A percentile compares a stretch with the other conserved stretches of the same genome.
phyloP scores from a whole-genome alignment of 1,140 invertebrate genomes.

The Drosophila ananassae region DNA sequence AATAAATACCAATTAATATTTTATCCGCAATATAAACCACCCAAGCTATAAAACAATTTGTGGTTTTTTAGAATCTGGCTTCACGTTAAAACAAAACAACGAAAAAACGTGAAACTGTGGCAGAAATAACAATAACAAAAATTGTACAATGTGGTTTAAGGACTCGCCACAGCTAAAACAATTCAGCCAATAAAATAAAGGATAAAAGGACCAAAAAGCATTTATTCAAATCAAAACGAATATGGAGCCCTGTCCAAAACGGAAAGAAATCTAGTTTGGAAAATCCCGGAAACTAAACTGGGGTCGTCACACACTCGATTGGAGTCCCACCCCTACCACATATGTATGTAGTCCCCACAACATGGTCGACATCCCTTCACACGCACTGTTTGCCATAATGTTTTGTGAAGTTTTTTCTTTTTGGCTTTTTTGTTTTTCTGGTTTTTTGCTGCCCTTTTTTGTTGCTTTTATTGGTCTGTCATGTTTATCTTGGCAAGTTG shows the following conservation, averaged over 20 bases:
- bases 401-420: constrained; percentile 36
- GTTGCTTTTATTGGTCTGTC: constrained; percentile 66
- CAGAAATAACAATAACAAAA: constrained; percentile 41
- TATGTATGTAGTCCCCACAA: background rate
- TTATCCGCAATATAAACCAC: constrained; percentile 43
- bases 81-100: constrained; percentile 16
- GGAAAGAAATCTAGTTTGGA: constrained; percentile 12
- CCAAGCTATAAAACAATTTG: constrained; percentile 73
- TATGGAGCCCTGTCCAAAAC: constrained; percentile 24
- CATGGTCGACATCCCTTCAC: constrained; percentile 17
- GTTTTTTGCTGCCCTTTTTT: constrained; percentile 38
- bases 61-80: constrained; percentile 46
- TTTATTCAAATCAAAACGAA: constrained; percentile 62
- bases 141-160: constrained; percentile 57
- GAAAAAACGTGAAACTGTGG: constrained; percentile 29
- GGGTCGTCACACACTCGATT: constrained; percentile 47
- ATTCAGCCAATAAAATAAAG: constrained; percentile 29
- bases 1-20: constrained; percentile 69
- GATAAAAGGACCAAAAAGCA: constrained; percentile 11
- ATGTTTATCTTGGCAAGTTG: constrained; percentile 76
- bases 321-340: constrained; percentile 20
- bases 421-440: constrained; percentile 6
- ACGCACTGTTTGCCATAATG: constrained; percentile 52
- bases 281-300: constrained; percentile 32
- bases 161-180: constrained; percentile 42